Evolutionary conservation across 2,888 invertebrate species (phyloP).

Genomic region (Meghimatium bilineatum): DNA sequence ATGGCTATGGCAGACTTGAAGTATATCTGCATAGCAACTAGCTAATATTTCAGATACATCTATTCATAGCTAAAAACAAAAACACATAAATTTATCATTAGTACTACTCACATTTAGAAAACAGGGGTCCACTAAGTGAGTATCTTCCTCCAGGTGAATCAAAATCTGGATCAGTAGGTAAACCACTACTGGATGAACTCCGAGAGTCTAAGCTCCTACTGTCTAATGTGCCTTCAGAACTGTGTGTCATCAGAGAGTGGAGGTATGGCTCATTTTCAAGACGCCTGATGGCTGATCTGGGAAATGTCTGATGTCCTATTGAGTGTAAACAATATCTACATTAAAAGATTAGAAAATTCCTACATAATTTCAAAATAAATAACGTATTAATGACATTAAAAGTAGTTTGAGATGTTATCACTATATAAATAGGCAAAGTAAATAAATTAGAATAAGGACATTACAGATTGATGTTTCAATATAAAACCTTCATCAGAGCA

Average conservation of each 20-base stretch:
- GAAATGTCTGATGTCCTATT: slow-evolving; percentile 67
- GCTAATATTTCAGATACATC: no score
- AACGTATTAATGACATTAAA: no score
- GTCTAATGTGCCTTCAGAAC: slow-evolving; percentile 68
- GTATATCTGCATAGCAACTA: no score
- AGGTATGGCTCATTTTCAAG: slow-evolving; percentile 62
- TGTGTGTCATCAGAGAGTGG: slow-evolving; percentile 63
- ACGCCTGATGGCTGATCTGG: slow-evolving; percentile 62
- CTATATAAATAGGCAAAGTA: no score
- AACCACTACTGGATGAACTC: slow-evolving; percentile 73
- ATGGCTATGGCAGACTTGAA: no score
- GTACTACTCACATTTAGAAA: slow-evolving; percentile 67
- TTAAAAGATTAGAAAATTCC: not conserved
- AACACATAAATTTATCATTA: no score
- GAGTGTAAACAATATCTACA: not conserved
- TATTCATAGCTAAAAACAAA: no score
- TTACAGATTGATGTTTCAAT: no score
- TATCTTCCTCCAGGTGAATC: slow-evolving; percentile 69
- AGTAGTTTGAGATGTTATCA: no score
- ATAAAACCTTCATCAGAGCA: no score
- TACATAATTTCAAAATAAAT: no score
- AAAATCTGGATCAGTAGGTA: slow-evolving; percentile 71
- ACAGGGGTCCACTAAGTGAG: slow-evolving; percentile 51
- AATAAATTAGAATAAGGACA: no score
- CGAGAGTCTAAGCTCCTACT: slow-evolving; percentile 66